These are phyloP conservation scores for Pterophyllum scalare DNA, from an alignment of 2,113 vertebrate genomes.

Conservation along the genomic window DNA sequence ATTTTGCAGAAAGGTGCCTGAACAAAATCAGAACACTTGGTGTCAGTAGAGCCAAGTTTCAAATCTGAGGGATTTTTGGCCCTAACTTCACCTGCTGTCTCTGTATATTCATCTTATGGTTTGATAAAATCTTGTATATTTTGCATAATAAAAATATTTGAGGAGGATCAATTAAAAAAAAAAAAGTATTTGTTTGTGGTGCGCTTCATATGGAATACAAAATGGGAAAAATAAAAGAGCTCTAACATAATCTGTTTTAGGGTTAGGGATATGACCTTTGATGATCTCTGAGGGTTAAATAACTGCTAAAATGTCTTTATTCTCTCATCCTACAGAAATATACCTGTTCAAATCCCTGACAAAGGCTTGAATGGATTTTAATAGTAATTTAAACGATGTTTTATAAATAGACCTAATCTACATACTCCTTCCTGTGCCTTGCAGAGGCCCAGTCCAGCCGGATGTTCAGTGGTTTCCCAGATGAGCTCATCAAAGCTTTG, in stretches of 20 bases:
- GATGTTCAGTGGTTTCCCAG: constrained; percentile 78
- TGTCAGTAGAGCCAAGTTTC: constrained; percentile 41
- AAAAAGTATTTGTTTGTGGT: not conserved
- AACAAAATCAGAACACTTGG: constrained; percentile 32
- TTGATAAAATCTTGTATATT: no score
- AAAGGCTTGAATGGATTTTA: not conserved
- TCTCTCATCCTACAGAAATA: not conserved
- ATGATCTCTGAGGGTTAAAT: not conserved
- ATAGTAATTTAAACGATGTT: not conserved
- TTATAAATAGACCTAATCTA: not conserved
- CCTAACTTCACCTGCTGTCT: not conserved
- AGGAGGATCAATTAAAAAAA: no score
- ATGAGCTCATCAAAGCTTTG: constrained; percentile 70
- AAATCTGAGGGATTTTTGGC: not conserved
- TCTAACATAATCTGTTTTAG: not conserved
- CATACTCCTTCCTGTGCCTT: not conserved
- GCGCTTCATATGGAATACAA: rapidly evolving
- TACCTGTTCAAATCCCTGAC: not conserved
- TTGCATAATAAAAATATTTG: no score
- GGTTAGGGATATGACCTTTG: not conserved
- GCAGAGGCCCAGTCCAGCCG: constrained; percentile 75
- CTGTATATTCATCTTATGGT: not conserved
- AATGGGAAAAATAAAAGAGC: not conserved
- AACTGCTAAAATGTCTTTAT: not conserved
- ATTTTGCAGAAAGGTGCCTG: not conserved